A percentile compares a stretch with the other conserved stretches of the same genome.
Evolutionary conservation across 2,113 vertebrate genomes (phyloP).

Genomic region (Merops nubicus): DNA sequence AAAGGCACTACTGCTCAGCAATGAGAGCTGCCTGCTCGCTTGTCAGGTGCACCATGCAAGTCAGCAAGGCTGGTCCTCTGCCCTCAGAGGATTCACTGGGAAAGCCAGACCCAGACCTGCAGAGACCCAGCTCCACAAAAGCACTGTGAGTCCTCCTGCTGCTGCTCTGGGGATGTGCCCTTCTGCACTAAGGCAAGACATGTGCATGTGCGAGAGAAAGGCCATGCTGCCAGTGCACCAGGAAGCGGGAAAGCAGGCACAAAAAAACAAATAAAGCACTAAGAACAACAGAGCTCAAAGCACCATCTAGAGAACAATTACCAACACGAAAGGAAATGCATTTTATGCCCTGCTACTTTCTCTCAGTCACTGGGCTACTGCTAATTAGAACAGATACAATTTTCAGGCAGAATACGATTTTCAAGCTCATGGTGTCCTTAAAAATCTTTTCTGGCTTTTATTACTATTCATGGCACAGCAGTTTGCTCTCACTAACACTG

Average conservation of each 20-base stretch:
- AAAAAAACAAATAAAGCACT: not conserved
- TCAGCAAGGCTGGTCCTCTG: not conserved
- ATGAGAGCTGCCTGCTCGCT: rapidly evolving
- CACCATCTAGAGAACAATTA: slow-evolving; percentile 17
- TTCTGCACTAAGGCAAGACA: not conserved
- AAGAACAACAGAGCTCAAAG: slow-evolving; percentile 23
- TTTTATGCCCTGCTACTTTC: slow-evolving; percentile 18
- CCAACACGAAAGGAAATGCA: not conserved
- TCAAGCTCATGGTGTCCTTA: slow-evolving; percentile 1
- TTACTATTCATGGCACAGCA: not conserved
- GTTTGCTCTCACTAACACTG: not conserved
- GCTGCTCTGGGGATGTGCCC: rapidly evolving
- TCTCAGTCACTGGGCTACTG: not conserved
- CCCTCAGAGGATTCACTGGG: not conserved
- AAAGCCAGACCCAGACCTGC: not conserved
- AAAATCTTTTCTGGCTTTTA: not conserved
- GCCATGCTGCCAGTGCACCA: rapidly evolving
- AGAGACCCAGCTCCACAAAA: not conserved
- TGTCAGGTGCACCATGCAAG: rapidly evolving
- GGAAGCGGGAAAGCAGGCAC: not conserved
- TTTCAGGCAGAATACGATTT: slow-evolving; percentile 22
- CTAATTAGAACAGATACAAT: slow-evolving; percentile 32
- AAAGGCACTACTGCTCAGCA: not conserved
- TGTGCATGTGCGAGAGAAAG: not conserved
- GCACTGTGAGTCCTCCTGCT: not conserved